Evolutionary conservation across 2,888 invertebrate species (phyloP).

Genomic region (Drosophila planitibia): DNA sequence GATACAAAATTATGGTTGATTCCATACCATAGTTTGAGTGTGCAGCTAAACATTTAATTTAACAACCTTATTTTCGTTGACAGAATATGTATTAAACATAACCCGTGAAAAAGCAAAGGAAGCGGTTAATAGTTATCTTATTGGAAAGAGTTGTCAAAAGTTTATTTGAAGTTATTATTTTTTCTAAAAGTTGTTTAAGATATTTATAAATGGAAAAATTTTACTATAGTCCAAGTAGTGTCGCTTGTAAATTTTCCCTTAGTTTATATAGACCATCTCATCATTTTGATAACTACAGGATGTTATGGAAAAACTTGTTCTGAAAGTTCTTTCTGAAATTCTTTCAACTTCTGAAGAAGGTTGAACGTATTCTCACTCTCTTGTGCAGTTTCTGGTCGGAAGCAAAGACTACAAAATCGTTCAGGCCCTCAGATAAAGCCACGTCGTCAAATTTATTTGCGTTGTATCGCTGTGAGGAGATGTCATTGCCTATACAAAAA

Average conservation of each 20-base stretch:
- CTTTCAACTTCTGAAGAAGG: neutral
- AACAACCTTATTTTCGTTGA: neutral
- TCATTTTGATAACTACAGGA: neutral
- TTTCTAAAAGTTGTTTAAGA: neutral
- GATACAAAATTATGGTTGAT: neutral
- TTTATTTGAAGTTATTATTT: neutral
- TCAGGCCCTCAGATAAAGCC: neutral
- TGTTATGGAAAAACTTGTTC: neutral
- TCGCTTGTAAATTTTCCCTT: neutral
- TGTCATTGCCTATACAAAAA: neutral
- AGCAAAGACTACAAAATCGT: neutral
- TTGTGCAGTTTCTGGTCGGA: neutral
- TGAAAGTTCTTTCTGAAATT: neutral
- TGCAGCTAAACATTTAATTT: neutral
- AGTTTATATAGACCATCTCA: neutral
- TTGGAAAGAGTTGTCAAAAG: neutral
- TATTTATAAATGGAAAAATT: neutral
- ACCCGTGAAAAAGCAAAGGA: neutral
- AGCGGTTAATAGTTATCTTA: neutral
- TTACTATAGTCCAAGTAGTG: neutral
- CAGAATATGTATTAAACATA: neutral
- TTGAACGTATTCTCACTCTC: neutral
- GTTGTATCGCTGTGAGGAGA: neutral
- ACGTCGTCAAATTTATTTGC: neutral
- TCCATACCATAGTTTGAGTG: neutral